These are phyloP conservation scores for Trochalopteron elliotii DNA, from an alignment of 2,113 vertebrate species.

Conservation along the genomic window DNA sequence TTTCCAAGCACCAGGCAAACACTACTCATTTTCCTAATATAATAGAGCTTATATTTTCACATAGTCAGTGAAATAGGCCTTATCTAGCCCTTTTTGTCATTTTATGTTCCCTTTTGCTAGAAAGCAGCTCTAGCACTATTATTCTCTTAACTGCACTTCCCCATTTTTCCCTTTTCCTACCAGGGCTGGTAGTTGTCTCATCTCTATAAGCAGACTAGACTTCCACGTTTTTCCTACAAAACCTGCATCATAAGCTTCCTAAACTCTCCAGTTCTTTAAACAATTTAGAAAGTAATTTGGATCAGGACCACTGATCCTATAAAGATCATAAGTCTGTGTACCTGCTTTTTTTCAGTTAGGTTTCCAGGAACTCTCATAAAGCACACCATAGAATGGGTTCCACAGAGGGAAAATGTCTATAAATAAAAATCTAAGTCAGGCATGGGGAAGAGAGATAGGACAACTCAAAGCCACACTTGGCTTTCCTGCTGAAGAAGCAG, in stretches of 20 bases:
- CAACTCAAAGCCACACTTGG: neutral
- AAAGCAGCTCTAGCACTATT: neutral
- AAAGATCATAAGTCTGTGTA: neutral
- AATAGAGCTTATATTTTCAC: neutral
- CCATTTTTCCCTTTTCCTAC: neutral
- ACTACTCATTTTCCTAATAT: neutral
- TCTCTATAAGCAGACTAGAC: neutral
- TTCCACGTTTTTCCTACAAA: neutral
- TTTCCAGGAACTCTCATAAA: neutral
- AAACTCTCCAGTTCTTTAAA: neutral
- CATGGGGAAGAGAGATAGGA: neutral
- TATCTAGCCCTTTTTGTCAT: neutral
- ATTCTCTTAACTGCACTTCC: neutral
- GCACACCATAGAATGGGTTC: neutral
- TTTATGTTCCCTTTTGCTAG: neutral
- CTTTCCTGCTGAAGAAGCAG: neutral
- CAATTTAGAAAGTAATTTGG: neutral
- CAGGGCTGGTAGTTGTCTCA: fast-evolving
- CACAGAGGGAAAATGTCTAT: fast-evolving
- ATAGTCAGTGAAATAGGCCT: neutral
- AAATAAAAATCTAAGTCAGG: neutral
- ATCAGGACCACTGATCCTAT: neutral
- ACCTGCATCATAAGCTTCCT: neutral
- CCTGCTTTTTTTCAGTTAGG: neutral
- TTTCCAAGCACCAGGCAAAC: neutral